These are phyloP conservation scores for Fregata magnificens DNA, from an alignment of 2,113 vertebrate genomes.

Conservation along the genomic window DNA sequence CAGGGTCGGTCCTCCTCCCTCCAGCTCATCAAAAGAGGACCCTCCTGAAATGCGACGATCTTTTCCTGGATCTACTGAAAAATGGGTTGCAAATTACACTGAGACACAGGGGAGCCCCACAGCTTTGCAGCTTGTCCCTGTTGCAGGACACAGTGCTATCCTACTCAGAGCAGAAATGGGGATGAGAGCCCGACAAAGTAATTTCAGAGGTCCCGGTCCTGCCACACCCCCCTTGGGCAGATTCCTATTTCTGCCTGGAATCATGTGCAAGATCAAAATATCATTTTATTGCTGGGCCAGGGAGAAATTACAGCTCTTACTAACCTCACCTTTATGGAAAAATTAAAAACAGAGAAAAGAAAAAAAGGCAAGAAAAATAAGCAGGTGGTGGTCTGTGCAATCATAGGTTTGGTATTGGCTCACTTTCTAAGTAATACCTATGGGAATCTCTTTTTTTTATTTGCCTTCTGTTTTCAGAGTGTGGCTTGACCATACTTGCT, in stretches of 20 bases:
- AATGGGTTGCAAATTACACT: background rate
- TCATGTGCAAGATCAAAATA: background rate
- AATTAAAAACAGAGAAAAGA: background rate
- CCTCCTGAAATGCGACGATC: background rate
- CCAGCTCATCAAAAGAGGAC: background rate
- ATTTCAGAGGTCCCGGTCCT: background rate
- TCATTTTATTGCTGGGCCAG: background rate
- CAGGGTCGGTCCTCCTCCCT: background rate
- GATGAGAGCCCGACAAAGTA: background rate
- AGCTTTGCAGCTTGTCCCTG: background rate
- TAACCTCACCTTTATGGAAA: background rate
- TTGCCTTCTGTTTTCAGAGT: background rate
- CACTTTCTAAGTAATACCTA: background rate
- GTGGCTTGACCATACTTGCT: background rate
- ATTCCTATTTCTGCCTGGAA: background rate
- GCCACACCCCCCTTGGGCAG: rapidly evolving
- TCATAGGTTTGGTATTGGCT: background rate
- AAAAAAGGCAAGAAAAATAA: background rate
- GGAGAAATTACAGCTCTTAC: background rate
- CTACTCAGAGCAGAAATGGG: background rate
- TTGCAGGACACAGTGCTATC: background rate
- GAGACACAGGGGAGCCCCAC: background rate
- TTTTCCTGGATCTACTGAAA: background rate
- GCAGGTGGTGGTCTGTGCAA: background rate
- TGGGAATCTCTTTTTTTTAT: background rate